Evolutionary conservation across 1,140 invertebrate species (phyloP), one percentile per base, ranked within the genome.

Genomic region (Paraescarpia echinospica): DNA sequence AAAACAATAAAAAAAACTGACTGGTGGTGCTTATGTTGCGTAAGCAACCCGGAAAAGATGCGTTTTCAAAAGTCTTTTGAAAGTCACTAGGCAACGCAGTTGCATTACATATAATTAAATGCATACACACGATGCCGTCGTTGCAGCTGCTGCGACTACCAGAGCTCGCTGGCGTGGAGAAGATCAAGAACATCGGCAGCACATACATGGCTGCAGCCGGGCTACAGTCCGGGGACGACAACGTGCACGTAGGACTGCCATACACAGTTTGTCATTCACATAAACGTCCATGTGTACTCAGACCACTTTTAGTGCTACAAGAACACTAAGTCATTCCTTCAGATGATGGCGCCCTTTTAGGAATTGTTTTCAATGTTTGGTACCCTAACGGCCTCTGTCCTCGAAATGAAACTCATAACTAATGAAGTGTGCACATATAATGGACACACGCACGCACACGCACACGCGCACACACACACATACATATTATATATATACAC

Each of bases 121-220:
- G 48, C 12, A 31, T 48, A 33, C 34, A 12, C 33, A 18, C 34
- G 34, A n/a, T 91, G 2, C 48, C 33, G 33, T 33, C 41, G 9
- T 41, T 33, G 34, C 51, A 92, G 92, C 22, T 92, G 41, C 22
- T 92, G n/a, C 33, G 51, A 35, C 93, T 95, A 34, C 93, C 94
- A 6, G 94, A 95, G 90, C 99, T 98, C 95, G 97, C 51, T 22
- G 48, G n/a, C 92, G 92, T 92, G 12, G 92, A 92, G 92, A 99
- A 99, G 96, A 99, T 99, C 93, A 99, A 99, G 96, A 99, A 98
- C 0, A 98, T 99, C 22, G 98, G 98, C 14, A 98, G 98, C n/a
- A 99, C 98, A 18, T 99, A 99, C 95, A 99, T 99, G 98, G 98
- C 98, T 0, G 98, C 98, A 0, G 98, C 99, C 18, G 99, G 98